phyloP scores from a whole-genome alignment of 2,797 vertebrate species.

The Girardinus metallicus region DNA sequence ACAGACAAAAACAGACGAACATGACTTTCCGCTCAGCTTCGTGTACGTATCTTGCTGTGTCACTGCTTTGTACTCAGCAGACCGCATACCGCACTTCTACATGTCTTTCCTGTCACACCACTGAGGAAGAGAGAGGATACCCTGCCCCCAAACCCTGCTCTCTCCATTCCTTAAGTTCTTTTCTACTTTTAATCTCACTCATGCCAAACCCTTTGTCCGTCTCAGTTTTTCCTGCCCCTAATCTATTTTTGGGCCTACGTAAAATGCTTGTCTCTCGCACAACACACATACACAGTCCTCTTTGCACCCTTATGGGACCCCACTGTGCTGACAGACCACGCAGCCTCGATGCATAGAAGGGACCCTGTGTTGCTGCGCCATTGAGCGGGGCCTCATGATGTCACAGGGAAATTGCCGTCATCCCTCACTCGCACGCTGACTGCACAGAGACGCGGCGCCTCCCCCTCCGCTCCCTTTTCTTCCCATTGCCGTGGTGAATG shows the following conservation, averaged over 20 bases:
- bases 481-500: slow-evolving; percentile 76
- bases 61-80: slow-evolving; percentile 46
- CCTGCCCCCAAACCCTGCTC: background rate
- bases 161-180: background rate
- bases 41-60: slow-evolving; percentile 31
- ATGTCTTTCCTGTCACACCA: slow-evolving; percentile 48
- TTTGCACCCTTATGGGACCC: slow-evolving; percentile 37
- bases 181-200: slow-evolving; percentile 35
- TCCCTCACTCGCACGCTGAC: slow-evolving; percentile 45
- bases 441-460: slow-evolving; percentile 30
- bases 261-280: slow-evolving; percentile 32
- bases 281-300: slow-evolving; percentile 10
- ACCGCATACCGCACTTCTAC: slow-evolving; percentile 50
- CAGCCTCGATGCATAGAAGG: slow-evolving; percentile 57
- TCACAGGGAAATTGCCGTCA: slow-evolving; percentile 70
- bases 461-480: slow-evolving; percentile 59
- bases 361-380: slow-evolving; percentile 56
- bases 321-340: slow-evolving; percentile 36
- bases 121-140: slow-evolving; percentile 41
- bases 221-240: slow-evolving; percentile 39
- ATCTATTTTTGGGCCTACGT: slow-evolving; percentile 41
- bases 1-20: slow-evolving; percentile 11
- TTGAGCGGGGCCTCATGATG: slow-evolving; percentile 68
- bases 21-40: slow-evolving; percentile 36
- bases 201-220: background rate